phyloP scores from a whole-genome alignment of 1,140 invertebrate species.

The Chrysopa pallens region DNA sequence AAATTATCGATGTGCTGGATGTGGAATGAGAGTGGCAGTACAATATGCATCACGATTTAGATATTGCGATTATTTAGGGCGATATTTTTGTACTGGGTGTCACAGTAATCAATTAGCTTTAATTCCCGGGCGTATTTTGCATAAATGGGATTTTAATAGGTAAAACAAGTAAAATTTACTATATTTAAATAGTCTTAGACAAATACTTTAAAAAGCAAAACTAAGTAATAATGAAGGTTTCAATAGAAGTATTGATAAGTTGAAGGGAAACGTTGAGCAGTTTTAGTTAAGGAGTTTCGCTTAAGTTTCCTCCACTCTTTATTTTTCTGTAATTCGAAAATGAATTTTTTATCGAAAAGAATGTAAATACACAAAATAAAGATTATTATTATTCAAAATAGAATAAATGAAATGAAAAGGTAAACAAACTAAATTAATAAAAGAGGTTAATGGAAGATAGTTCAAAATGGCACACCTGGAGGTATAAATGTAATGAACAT shows the following conservation, averaged over 20 bases:
- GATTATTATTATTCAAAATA: no score
- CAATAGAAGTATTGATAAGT: background rate
- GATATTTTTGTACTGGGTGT: slow-evolving; percentile 80
- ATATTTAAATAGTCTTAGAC: background rate
- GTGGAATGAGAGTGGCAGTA: slow-evolving; percentile 59
- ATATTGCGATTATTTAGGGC: slow-evolving; percentile 72
- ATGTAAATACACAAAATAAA: no score
- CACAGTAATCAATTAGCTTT: slow-evolving; percentile 57
- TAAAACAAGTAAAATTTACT: slow-evolving; percentile 12
- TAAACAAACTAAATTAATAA: no score
- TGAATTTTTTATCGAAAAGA: slow-evolving; percentile 1
- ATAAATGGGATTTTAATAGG: slow-evolving; percentile 53
- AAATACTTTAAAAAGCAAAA: background rate
- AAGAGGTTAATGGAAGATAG: no score
- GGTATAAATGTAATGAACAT: no score
- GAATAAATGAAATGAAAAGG: no score
- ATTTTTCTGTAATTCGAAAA: no score
- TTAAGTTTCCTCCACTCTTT: no score
- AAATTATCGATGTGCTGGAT: slow-evolving; percentile 69
- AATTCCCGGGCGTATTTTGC: slow-evolving; percentile 61
- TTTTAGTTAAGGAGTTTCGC: no score
- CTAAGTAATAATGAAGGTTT: background rate
- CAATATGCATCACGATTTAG: slow-evolving; percentile 53
- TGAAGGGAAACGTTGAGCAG: no score
- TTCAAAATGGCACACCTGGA: no score